phyloP scores from a whole-genome alignment of 1,140 invertebrate genomes.

The Solenopsis invicta region DNA sequence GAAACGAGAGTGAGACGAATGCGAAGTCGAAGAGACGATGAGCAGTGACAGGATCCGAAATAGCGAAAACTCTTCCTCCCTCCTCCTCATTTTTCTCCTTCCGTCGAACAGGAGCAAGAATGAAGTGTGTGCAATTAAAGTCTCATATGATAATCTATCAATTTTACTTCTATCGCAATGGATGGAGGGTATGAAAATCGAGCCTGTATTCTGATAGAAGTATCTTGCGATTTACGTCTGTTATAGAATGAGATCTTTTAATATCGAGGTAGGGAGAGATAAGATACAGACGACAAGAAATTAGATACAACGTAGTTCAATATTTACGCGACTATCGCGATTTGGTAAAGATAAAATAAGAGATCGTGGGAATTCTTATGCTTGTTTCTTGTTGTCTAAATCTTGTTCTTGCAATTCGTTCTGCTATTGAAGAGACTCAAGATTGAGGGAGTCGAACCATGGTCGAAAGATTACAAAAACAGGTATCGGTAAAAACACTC shows the following conservation, averaged over 20 bases:
- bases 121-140: slow-evolving; percentile 33
- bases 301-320: background rate
- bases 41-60: slow-evolving; percentile 16
- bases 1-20: background rate
- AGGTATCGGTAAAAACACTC: background rate
- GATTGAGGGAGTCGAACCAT: slow-evolving; percentile 34
- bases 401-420: background rate
- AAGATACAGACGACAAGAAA: slow-evolving; percentile 28
- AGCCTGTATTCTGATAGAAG: background rate
- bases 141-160: slow-evolving; percentile 12
- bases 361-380: background rate
- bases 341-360: background rate
- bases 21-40: slow-evolving; percentile 14
- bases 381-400: slow-evolving; percentile 19
- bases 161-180: background rate
- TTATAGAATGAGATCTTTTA: background rate
- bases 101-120: background rate
- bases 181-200: background rate
- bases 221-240: slow-evolving; percentile 8
- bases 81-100: background rate
- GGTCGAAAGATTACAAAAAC: slow-evolving; percentile 10
- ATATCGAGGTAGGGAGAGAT: background rate
- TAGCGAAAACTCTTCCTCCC: background rate
- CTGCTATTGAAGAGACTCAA: slow-evolving; percentile 43
- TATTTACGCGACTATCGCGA: background rate